Conservation (phyloP, 1,140 invertebrate genomes). For the Papilio glaucus region DNA sequence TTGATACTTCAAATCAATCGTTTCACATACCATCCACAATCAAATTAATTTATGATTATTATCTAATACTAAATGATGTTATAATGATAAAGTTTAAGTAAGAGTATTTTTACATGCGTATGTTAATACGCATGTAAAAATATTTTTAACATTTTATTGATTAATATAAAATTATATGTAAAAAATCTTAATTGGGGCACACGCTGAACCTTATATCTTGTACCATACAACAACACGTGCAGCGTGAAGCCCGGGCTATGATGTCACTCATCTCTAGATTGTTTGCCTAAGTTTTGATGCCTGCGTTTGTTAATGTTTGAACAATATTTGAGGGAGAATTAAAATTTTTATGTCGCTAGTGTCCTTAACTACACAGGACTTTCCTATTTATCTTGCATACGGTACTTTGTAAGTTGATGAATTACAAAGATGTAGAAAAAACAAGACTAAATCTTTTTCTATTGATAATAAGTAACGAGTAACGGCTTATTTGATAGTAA, state of each 20-base stretch:
- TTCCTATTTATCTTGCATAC: not conserved
- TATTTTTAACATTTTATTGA: too few relatives aligned
- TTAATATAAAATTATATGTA: too few relatives aligned
- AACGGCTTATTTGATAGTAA: too few relatives aligned
- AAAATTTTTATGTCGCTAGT: constrained; percentile 42
- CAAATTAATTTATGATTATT: too few relatives aligned
- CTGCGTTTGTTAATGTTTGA: constrained; percentile 42
- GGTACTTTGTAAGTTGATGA: not conserved
- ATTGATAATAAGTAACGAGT: too few relatives aligned
- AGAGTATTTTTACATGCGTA: too few relatives aligned
- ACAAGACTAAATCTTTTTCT: not conserved
- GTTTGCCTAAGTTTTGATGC: constrained; percentile 62
- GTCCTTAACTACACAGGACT: constrained; percentile 34
- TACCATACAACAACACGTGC: constrained; percentile 41
- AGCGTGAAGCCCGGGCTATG: constrained; percentile 43
- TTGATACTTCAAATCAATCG: too few relatives aligned
- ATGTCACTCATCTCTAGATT: constrained; percentile 63
- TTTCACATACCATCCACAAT: too few relatives aligned
- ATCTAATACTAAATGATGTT: too few relatives aligned
- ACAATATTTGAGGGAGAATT: constrained; percentile 51
- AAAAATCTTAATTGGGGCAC: not conserved
- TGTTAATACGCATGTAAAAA: too few relatives aligned
- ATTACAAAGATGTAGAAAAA: not conserved
- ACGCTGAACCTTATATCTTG: constrained; percentile 39
- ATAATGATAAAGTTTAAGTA: too few relatives aligned